phyloP scores from a whole-genome alignment of 1,140 invertebrate genomes.

The Drosophila trapezifrons region DNA sequence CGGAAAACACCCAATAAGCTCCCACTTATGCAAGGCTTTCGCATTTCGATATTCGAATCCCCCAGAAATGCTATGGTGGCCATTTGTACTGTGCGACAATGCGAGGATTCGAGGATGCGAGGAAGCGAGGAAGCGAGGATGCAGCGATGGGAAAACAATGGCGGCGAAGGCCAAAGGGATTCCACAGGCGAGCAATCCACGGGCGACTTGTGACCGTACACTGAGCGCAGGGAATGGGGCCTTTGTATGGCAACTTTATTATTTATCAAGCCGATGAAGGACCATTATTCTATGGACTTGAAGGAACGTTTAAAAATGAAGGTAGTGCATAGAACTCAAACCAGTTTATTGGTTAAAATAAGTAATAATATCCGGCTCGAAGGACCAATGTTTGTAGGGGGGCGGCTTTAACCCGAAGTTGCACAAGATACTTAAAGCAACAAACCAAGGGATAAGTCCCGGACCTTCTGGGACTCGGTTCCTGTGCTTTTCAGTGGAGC shows the following conservation, averaged over 20 bases:
- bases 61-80: constrained; percentile 41
- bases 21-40: constrained; percentile 31
- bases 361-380: too few relatives aligned
- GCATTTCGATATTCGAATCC: constrained; percentile 39
- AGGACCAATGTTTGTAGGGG: too few relatives aligned
- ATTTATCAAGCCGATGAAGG: too few relatives aligned
- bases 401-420: too few relatives aligned
- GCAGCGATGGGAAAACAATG: constrained; percentile 72
- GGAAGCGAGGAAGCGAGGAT: constrained; percentile 15
- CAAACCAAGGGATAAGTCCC: too few relatives aligned
- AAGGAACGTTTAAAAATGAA: too few relatives aligned
- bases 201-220: constrained; percentile 6
- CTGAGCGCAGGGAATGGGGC: background rate
- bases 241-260: too few relatives aligned
- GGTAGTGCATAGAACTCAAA: too few relatives aligned
- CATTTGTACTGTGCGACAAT: constrained; percentile 59
- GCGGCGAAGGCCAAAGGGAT: constrained; percentile 65
- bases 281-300: too few relatives aligned
- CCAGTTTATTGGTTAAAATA: too few relatives aligned
- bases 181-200: constrained; percentile 59
- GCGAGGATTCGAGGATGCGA: constrained; percentile 39
- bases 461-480: background rate
- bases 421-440: too few relatives aligned
- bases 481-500: background rate
- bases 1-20: constrained; percentile 36